These are phyloP conservation scores for Phorcus lineatus DNA, from an alignment of 2,888 invertebrate genomes.

Conservation along the genomic window DNA sequence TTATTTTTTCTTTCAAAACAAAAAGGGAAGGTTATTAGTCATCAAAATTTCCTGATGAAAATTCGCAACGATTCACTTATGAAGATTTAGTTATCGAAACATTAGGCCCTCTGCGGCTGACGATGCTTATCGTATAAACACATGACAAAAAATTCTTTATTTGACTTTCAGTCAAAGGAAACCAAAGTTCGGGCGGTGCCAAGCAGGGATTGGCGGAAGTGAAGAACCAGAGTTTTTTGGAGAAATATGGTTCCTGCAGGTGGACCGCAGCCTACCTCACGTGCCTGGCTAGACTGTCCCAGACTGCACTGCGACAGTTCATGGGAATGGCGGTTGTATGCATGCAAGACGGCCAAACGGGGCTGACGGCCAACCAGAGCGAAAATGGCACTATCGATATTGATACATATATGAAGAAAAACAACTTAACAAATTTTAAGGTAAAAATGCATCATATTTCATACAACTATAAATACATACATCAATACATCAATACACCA, in stretches of 20 bases:
- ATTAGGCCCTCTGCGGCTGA: too few species aligned
- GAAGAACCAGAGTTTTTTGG: neutral
- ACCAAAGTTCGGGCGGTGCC: neutral
- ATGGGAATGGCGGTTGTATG: slow-evolving; percentile 41
- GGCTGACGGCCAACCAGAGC: slow-evolving; percentile 5
- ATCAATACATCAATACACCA: too few species aligned
- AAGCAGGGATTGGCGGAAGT: neutral
- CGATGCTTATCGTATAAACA: too few species aligned
- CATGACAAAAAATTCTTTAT: too few species aligned
- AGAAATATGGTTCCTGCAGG: neutral
- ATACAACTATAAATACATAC: too few species aligned
- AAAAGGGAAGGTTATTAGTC: too few species aligned
- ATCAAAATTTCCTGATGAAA: too few species aligned
- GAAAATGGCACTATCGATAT: neutral
- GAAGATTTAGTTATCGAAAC: too few species aligned
- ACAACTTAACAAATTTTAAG: neutral
- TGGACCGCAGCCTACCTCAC: slow-evolving; percentile 35
- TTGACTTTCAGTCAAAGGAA: too few species aligned
- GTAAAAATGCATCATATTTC: neutral
- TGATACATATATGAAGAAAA: neutral
- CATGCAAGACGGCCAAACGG: slow-evolving; percentile 35
- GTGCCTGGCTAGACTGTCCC: slow-evolving; percentile 30
- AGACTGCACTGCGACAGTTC: slow-evolving; percentile 40
- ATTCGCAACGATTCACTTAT: too few species aligned
- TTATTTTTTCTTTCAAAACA: too few species aligned